A percentile compares a stretch with the other conserved stretches of the same genome.
Conservation (phyloP, 1,140 invertebrate genomes). For the Apis dorsata region DNA sequence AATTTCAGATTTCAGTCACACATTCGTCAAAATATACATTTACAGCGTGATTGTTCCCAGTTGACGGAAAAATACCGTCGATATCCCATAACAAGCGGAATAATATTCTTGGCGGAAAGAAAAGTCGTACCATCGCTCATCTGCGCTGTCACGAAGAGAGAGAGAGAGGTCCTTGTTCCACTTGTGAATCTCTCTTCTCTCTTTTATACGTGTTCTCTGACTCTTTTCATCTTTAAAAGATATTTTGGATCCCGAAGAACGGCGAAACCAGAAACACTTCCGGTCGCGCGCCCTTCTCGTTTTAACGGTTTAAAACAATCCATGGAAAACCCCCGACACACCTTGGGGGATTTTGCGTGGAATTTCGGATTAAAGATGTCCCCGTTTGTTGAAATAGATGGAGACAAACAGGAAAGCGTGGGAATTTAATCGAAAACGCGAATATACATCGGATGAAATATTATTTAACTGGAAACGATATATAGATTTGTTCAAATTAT, state of each 20-base stretch:
- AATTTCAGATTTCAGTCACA: constrained; percentile 7
- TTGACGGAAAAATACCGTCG: constrained; percentile 53
- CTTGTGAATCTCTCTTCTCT: constrained; percentile 36
- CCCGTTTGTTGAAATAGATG: too few species aligned
- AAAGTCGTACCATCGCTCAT: constrained; percentile 65
- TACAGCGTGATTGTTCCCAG: constrained; percentile 44
- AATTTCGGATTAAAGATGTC: background rate
- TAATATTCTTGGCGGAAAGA: constrained; percentile 61
- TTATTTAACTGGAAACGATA: too few species aligned
- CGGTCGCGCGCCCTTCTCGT: background rate
- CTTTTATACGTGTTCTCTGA: background rate
- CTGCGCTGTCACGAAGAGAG: constrained; percentile 46
- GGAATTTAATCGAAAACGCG: too few species aligned
- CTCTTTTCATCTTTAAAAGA: constrained; percentile 27
- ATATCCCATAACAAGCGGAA: constrained; percentile 60
- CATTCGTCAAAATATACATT: constrained; percentile 57
- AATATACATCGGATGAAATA: too few species aligned
- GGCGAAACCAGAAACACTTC: background rate
- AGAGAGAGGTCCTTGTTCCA: constrained; percentile 52
- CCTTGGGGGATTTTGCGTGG: background rate
- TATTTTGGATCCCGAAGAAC: background rate
- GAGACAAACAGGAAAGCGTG: background rate
- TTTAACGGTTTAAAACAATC: background rate
- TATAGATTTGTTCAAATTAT: too few species aligned
- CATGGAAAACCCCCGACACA: background rate